Base-by-base conservation (phyloP, 2,888 invertebrate species). In the Lycophotia porphyrea region DNA sequence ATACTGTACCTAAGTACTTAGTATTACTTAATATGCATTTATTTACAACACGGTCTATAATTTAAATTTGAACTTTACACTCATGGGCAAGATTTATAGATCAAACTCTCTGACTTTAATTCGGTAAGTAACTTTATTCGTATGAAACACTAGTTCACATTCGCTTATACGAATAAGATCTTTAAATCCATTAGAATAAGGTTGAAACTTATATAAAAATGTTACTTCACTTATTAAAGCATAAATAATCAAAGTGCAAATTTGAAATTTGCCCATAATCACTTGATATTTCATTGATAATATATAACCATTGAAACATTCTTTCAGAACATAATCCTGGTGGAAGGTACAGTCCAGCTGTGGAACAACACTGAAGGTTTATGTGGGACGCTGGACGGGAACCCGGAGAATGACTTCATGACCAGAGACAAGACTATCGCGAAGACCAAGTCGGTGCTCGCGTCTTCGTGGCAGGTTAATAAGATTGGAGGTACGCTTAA, bases 341-440 rank as follows among this genome's bases (percentile, higher is more conserved):
- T 98, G 0, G 97, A 98, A 90, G 97, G 97, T 0, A 96, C 97
- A 2, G 97, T 98, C 39, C 96, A 97, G 4, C 92, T 98, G 52
- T 98, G 98, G 98, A 98, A 98, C 89, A 97, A 97, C 88, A 98
- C 98, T 0, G 97, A 97, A 80, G 99, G 99, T 73, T 95, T 99
- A 0, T 99, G 99, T 90, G 99, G 99, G 0, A 96, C 96, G 0
- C 94, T 98, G 85, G 98, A 99, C 92, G 98, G 98, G 0, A 97
- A 97, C 87, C 93, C 95, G 9, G 94, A 93, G 13, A 98, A 98
- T 89, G 99, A 99, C 91, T 96, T 98, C 82, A 92, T 94, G 49
- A 97, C 97, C 0, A 97, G 97, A 86, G 97, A 97, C 49, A 97
- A 97, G 0, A 93, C 92, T 1, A 87, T 94, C 5, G 96, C 96